These are phyloP conservation scores for Larimichthys polyactis DNA, from an alignment of 2,113 vertebrate species.

Conservation along the genomic window DNA sequence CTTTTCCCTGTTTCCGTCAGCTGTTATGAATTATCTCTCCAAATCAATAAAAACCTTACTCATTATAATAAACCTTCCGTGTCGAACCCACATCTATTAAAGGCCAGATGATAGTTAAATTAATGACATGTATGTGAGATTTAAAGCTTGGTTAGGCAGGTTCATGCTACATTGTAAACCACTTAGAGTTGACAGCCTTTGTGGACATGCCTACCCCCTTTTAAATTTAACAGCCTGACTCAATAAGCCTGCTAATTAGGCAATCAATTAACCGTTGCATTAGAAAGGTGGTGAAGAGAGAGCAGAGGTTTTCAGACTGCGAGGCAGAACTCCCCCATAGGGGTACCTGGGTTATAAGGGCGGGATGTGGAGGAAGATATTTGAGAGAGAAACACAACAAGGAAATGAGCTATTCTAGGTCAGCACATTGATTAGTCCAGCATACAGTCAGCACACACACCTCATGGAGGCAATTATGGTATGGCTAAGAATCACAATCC, in stretches of 20 bases:
- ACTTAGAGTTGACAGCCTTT: neutral
- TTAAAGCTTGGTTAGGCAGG: neutral
- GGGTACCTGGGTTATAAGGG: neutral
- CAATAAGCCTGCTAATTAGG: neutral
- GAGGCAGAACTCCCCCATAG: neutral
- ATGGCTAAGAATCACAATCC: too few relatives aligned
- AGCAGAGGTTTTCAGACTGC: neutral
- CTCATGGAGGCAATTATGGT: too few relatives aligned
- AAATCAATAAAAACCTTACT: neutral
- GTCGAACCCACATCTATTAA: neutral
- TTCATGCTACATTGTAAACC: neutral
- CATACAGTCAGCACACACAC: too few relatives aligned
- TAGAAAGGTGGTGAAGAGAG: neutral
- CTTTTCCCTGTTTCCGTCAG: neutral
- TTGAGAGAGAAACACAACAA: neutral
- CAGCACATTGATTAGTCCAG: too few relatives aligned
- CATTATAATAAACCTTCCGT: neutral
- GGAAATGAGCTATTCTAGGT: too few relatives aligned
- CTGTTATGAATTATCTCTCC: neutral
- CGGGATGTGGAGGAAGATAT: neutral
- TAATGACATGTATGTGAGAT: neutral
- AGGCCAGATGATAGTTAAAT: neutral
- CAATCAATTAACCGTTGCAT: constrained; percentile 7
- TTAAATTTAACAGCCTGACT: neutral
- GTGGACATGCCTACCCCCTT: neutral